Conservation (phyloP, 1,140 invertebrate species). For the Phocides pigmalion region DNA sequence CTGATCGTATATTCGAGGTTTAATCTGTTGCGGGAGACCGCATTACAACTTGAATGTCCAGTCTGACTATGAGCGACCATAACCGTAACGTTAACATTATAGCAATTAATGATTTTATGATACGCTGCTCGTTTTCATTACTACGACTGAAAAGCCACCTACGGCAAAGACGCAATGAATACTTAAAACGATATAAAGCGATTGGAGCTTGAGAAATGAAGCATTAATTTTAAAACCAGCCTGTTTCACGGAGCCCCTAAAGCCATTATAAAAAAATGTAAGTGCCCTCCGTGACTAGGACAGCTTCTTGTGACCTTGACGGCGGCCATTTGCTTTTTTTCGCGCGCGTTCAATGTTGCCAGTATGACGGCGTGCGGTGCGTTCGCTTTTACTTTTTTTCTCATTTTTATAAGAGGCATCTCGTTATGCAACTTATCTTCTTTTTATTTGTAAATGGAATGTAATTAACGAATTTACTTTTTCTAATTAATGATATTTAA, state of each 20-base stretch:
- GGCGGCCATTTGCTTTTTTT: constrained; percentile 81
- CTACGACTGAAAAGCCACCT: constrained; percentile 12
- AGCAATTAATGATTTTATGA: constrained; percentile 41
- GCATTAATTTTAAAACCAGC: constrained; percentile 48
- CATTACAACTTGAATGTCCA: constrained; percentile 35
- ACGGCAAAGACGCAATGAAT: constrained; percentile 32
- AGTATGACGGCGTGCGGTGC: constrained; percentile 71
- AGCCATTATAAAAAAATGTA: constrained; percentile 74
- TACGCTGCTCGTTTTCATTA: constrained; percentile 32
- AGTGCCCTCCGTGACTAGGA: constrained; percentile 81
- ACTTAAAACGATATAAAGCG: constrained; percentile 40
- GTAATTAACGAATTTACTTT: constrained; percentile 38
- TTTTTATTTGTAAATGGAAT: constrained; percentile 41
- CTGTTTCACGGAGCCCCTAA: constrained; percentile 55
- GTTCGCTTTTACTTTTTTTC: constrained; percentile 69
- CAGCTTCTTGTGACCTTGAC: constrained; percentile 80
- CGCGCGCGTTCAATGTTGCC: constrained; percentile 80
- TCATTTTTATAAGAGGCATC: constrained; percentile 60
- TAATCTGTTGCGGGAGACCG: constrained; percentile 29
- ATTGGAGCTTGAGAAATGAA: constrained; percentile 42
- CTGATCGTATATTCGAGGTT: constrained; percentile 30
- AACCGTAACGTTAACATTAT: constrained; percentile 29
- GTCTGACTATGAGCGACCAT: constrained; percentile 30
- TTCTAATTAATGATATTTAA: constrained; percentile 34
- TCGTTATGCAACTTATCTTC: constrained; percentile 70